Percentiles rank a stretch among this genome's conserved stretches.
These are phyloP conservation scores for Agrilus planipennis DNA, from an alignment of 1,140 invertebrate species.

Conservation along the genomic window DNA sequence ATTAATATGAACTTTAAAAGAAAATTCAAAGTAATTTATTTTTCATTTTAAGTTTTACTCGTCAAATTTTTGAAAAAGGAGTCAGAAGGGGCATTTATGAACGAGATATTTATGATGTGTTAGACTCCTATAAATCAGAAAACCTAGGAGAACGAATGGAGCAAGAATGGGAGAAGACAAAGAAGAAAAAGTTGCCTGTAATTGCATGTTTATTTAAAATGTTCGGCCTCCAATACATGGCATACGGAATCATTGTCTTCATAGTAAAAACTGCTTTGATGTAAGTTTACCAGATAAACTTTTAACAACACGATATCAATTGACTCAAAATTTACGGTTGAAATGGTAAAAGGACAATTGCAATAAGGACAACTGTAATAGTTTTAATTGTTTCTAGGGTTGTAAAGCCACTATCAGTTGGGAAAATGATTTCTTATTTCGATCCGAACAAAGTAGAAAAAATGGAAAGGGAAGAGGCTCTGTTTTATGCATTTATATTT, in stretches of 20 bases:
- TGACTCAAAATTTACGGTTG: background rate
- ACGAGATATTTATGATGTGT: slow-evolving; percentile 33
- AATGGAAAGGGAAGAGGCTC: background rate
- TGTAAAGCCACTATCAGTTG: slow-evolving; percentile 4
- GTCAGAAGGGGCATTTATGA: slow-evolving; percentile 19
- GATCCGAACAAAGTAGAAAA: slow-evolving; percentile 4
- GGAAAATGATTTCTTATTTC: slow-evolving; percentile 3
- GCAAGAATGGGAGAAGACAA: slow-evolving; percentile 20
- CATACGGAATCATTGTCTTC: slow-evolving; percentile 4
- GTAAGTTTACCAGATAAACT: slow-evolving; percentile 1
- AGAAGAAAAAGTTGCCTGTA: no score
- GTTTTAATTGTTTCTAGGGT: slow-evolving; percentile 4
- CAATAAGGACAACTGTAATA: background rate
- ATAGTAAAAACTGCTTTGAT: slow-evolving; percentile 6
- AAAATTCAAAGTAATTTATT: no score
- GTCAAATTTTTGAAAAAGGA: slow-evolving; percentile 19
- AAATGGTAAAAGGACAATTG: background rate
- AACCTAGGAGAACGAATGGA: slow-evolving; percentile 21
- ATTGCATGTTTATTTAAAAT: no score
- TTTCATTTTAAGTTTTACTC: slow-evolving; percentile 19
- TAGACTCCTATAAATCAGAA: slow-evolving; percentile 17
- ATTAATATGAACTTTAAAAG: no score
- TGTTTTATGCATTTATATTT: background rate
- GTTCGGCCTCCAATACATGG: background rate
- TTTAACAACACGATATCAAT: background rate